These are phyloP conservation scores for Isaurus tuberculatus DNA, from an alignment of 92 coral and sea anemone species.

Conservation along the genomic window DNA sequence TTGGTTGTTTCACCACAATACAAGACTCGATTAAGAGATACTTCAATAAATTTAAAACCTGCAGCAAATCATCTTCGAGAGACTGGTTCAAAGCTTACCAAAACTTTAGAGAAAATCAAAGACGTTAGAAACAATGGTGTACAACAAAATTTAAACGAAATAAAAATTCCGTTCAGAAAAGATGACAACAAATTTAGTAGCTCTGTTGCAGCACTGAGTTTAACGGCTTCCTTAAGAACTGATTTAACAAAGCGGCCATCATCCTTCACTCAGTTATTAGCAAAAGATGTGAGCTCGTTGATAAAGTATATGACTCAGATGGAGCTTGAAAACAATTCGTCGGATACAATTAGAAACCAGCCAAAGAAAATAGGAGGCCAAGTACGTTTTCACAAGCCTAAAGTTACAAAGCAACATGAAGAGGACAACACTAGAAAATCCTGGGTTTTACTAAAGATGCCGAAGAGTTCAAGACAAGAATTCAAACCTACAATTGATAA, in stretches of 20 bases:
- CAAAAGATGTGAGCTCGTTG: slow-evolving; percentile 74
- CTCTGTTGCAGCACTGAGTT: slow-evolving; percentile 22
- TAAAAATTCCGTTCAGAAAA: neutral
- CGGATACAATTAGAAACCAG: neutral
- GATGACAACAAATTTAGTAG: slow-evolving; percentile 20
- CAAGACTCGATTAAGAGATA: slow-evolving; percentile 44
- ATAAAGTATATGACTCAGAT: slow-evolving; percentile 66
- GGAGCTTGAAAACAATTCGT: slow-evolving; percentile 32
- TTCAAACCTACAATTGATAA: slow-evolving; percentile 47
- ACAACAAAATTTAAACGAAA: neutral
- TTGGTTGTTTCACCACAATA: slow-evolving; percentile 76
- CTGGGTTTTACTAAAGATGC: slow-evolving; percentile 97
- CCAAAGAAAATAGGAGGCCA: no score
- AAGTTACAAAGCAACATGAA: slow-evolving; percentile 30
- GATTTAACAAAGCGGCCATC: neutral
- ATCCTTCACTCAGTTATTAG: slow-evolving; percentile 58
- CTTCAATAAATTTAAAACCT: neutral
- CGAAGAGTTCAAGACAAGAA: slow-evolving; percentile 57
- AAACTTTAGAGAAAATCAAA: neutral
- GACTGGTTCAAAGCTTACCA: neutral
- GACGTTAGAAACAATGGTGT: neutral
- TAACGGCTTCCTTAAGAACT: neutral
- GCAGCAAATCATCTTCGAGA: neutral
- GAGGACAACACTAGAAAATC: slow-evolving; percentile 84
- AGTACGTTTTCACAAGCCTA: neutral